These are phyloP conservation scores for Amphimallon solstitiale DNA, from an alignment of 2,888 invertebrate species.

Conservation along the genomic window DNA sequence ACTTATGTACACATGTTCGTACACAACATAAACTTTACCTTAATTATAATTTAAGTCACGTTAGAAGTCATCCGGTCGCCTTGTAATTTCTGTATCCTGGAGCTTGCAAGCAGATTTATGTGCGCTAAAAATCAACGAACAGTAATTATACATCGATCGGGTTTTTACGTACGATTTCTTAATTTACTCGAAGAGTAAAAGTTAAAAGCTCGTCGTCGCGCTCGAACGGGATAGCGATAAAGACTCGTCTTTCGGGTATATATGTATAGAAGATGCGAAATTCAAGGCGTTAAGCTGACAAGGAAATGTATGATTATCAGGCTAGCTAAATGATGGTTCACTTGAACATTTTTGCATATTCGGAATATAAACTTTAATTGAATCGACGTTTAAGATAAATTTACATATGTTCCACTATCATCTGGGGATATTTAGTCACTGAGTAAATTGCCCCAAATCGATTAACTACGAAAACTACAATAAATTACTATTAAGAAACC, in stretches of 20 bases:
- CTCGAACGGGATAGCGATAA: not conserved
- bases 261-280: conserved; percentile 19
- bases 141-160: conserved; percentile 35
- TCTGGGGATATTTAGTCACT: conserved; percentile 40
- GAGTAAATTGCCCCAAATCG: conserved; percentile 28
- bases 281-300: conserved; percentile 39
- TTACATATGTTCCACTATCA: conserved; percentile 53
- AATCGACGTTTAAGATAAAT: conserved; percentile 54
- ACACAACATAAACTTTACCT: conserved; percentile 7
- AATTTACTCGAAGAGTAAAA: conserved; percentile 29
- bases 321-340: conserved; percentile 40
- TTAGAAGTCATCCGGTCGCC: conserved; percentile 21
- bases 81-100: conserved; percentile 18
- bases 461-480: conserved; percentile 40
- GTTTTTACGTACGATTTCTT: conserved; percentile 33
- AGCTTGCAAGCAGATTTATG: conserved; percentile 23
- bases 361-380: conserved; percentile 54
- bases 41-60: conserved; percentile 29
- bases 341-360: conserved; percentile 52
- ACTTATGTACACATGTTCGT: too few species aligned
- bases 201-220: conserved; percentile 11
- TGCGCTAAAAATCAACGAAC: conserved; percentile 26
- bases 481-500: conserved; percentile 46
- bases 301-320: conserved; percentile 38
- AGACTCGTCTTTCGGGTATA: conserved; percentile 15